Conservation (phyloP, 2,797 vertebrate genomes). For the Phataginus tricuspis region DNA sequence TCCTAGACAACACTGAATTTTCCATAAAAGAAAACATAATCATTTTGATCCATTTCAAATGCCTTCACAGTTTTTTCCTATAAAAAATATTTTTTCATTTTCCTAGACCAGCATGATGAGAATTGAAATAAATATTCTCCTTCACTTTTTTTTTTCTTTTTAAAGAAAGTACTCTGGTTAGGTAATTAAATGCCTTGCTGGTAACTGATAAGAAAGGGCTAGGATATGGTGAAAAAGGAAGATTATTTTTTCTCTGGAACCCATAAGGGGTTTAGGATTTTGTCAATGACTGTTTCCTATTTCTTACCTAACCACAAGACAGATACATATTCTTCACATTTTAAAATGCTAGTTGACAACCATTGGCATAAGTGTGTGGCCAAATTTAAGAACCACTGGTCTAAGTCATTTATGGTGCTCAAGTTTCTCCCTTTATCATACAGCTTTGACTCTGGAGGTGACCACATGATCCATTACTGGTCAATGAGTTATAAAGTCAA, state of each 20-base stretch:
- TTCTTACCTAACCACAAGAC: neutral
- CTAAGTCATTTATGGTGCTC: neutral
- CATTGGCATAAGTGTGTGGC: neutral
- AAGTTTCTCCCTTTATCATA: neutral
- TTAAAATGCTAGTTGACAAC: neutral
- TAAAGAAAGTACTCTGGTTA: neutral
- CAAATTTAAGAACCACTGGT: neutral
- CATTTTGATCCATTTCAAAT: neutral
- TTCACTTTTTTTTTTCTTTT: neutral
- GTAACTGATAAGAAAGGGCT: neutral
- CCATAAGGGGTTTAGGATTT: neutral
- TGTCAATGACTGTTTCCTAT: neutral
- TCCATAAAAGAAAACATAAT: neutral
- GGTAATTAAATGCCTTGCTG: neutral
- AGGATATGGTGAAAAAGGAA: neutral
- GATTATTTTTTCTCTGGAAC: neutral
- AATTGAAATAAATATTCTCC: neutral
- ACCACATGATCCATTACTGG: neutral
- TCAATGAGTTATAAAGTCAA: neutral
- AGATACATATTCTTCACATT: neutral
- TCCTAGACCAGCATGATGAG: neutral
- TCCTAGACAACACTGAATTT: neutral
- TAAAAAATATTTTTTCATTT: neutral
- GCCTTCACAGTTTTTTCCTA: neutral
- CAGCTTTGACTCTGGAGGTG: neutral